Evolutionary conservation across 2,797 vertebrate species (phyloP).

Genomic region (Nothura maculosa): DNA sequence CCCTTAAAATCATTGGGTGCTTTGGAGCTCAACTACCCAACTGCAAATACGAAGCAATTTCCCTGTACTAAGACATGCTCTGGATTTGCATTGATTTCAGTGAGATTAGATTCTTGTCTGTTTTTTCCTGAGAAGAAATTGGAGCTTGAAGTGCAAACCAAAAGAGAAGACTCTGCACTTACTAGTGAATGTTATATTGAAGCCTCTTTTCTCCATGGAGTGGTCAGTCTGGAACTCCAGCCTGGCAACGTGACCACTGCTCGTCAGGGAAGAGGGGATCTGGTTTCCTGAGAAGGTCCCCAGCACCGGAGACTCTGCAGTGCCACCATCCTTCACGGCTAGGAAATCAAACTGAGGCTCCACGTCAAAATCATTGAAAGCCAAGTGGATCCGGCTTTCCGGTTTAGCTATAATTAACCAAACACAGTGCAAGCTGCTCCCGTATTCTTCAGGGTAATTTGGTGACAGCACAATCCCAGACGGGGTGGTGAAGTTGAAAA

Average conservation of each 20-base stretch:
- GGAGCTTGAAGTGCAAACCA: neutral
- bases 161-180: slow-evolving; percentile 45
- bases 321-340: slow-evolving; percentile 95
- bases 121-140: fast-evolving
- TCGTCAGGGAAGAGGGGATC: slow-evolving; percentile 95
- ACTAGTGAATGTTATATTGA: slow-evolving; percentile 99
- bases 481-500: slow-evolving; percentile 98
- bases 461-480: slow-evolving; percentile 95
- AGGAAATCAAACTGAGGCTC: slow-evolving; percentile 99
- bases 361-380: slow-evolving; percentile 98
- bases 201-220: slow-evolving; percentile 96
- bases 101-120: fast-evolving
- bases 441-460: slow-evolving; percentile 97
- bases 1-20: neutral
- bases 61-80: neutral
- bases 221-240: slow-evolving; percentile 98
- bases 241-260: slow-evolving; percentile 93
- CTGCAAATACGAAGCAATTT: neutral
- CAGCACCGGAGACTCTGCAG: slow-evolving; percentile 94
- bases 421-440: slow-evolving; percentile 98
- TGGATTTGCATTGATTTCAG: neutral
- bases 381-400: slow-evolving; percentile 96
- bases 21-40: neutral
- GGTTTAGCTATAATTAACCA: slow-evolving; percentile 97
- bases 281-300: slow-evolving; percentile 95